phyloP scores from a whole-genome alignment of 1,140 invertebrate species.

The Pseudomyrmex cubaensis region DNA sequence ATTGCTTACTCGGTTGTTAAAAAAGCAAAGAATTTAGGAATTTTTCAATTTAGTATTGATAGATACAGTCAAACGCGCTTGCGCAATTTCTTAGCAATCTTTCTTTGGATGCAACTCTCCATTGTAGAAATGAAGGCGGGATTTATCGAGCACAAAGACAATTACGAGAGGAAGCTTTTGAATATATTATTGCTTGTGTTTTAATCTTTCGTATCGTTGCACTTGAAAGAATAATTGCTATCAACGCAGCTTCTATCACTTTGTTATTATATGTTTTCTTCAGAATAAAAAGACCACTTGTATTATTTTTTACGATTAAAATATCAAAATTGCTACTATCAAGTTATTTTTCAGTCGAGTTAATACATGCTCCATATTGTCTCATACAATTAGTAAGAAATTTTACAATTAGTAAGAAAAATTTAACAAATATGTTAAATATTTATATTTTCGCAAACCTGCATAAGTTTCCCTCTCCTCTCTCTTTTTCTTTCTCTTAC shows the following conservation, averaged over 20 bases:
- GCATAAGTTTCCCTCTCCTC: conserved; percentile 10
- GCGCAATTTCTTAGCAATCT: conserved; percentile 30
- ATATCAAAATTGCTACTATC: background rate
- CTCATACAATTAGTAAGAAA: background rate
- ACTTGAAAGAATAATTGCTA: conserved; percentile 54
- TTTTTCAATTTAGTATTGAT: background rate
- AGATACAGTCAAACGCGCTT: background rate
- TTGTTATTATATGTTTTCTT: background rate
- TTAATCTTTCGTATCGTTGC: conserved; percentile 56
- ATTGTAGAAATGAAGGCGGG: conserved; percentile 51
- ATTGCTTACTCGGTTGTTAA: background rate
- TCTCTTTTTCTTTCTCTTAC: no score
- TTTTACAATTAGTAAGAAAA: background rate
- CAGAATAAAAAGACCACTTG: background rate
- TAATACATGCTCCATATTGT: background rate
- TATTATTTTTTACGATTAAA: background rate
- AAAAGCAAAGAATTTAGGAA: conserved; percentile 3
- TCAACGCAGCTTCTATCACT: background rate
- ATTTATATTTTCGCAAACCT: background rate
- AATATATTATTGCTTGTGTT: conserved; percentile 83
- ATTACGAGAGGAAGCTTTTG: conserved; percentile 77
- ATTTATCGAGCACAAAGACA: conserved; percentile 74
- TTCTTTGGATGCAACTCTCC: conserved; percentile 13
- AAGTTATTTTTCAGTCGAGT: background rate
- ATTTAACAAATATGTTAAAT: background rate